Evolutionary conservation across 53 echinoderm and acorn worm species (phyloP), one percentile per base, ranked within the genome.

Genomic region (Hippasteria phrygiana): DNA sequence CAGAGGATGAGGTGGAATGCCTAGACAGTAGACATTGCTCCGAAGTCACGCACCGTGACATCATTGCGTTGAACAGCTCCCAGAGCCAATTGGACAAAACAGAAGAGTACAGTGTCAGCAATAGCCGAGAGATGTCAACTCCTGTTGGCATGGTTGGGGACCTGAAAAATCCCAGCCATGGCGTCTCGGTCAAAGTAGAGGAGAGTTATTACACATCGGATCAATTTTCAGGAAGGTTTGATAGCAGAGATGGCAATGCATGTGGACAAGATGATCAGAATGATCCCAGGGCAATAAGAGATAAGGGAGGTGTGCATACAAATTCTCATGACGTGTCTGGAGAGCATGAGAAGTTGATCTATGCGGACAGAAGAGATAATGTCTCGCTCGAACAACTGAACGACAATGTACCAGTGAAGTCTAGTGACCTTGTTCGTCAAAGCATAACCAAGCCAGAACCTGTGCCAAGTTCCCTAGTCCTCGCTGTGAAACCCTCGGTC

Each of bases 61-160:
- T 35, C 4, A n/a, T 38, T 0, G 71, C 51, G 51, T 85, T 85
- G 26, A 67, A 20, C 48, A 51, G 70, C 85, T 85, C 53, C 24
- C 51, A 50, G 38, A n/a, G 18, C 5, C 71, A 85, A 17, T 85
- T 53, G 0, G 85, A 71, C 24, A 71, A 29, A 51, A 85, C 85
- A 4, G 85, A 65, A 43, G 83, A 85, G 0, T 85, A 85, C 53
- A 71, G 70, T 14, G 0, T 85, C 85, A 70, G 35, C 20, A 53
- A 22, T 71, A 85, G 85, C 27, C 85, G 71, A 26, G 85, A 71
- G 0, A 20, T 26, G 14, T 34, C 50, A 5, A 17, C 34, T 34
- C 7, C 64, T 24, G 28, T 0, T 26, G n/a, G n/a, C n/a, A n/a
- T n/a, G n/a, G n/a, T n/a, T n/a, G 26, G 22, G 22, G 26, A 59